phyloP scores from a whole-genome alignment of 1,140 invertebrate species.

The Steinernema khuongi region DNA sequence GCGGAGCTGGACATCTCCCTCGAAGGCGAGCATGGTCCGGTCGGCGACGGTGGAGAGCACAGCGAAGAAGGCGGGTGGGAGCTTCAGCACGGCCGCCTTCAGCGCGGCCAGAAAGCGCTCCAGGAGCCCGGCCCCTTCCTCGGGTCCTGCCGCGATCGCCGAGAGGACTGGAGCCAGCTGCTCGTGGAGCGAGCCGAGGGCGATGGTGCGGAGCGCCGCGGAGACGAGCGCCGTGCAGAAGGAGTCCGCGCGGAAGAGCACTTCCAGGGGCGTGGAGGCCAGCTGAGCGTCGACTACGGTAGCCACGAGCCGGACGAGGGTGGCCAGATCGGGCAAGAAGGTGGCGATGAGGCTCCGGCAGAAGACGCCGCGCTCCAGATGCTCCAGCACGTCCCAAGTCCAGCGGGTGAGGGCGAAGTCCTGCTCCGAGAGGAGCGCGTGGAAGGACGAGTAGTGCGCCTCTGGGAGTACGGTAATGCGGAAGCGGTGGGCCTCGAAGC shows the following conservation, averaged over 20 bases:
- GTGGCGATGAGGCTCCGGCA: neutral
- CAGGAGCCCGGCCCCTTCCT: neutral
- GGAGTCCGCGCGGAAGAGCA: neutral
- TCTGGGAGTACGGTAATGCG: neutral
- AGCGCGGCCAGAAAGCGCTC: neutral
- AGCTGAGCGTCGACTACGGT: neutral
- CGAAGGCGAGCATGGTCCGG: neutral
- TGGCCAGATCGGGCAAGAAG: neutral
- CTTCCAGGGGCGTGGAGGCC: neutral
- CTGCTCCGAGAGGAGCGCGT: neutral
- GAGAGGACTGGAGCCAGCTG: neutral
- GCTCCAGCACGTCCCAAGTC: neutral
- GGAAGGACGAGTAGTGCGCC: neutral
- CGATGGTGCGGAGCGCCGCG: neutral
- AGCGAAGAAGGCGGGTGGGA: neutral
- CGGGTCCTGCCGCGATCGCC: neutral
- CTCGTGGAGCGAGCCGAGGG: neutral
- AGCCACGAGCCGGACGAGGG: neutral
- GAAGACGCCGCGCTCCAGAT: neutral
- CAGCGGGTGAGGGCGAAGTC: neutral
- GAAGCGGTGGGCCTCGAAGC: neutral
- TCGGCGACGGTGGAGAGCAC: neutral
- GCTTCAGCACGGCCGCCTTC: neutral
- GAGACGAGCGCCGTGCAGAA: neutral
- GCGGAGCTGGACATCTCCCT: neutral